Evolutionary conservation across 2,888 invertebrate genomes (phyloP).

Genomic region (Drosophila cracens): DNA sequence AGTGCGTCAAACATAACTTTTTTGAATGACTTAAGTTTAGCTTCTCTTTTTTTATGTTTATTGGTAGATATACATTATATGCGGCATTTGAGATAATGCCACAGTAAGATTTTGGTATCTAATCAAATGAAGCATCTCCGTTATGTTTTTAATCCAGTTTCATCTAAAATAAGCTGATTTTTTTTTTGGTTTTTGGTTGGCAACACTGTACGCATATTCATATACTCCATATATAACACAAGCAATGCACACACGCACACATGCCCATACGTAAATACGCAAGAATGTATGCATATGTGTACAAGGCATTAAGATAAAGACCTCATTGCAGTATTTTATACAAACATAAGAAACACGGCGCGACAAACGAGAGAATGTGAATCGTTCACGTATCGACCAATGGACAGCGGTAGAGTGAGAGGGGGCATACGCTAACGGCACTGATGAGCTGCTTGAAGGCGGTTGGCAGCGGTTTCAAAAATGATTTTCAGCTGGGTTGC

Average conservation of each 20-base stretch:
- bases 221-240: constrained; percentile 8
- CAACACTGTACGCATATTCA: constrained; percentile 32
- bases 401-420: constrained; percentile 4
- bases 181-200: neutral
- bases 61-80: neutral
- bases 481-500: constrained; percentile 59
- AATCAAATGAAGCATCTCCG: neutral
- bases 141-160: neutral
- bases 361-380: constrained; percentile 38
- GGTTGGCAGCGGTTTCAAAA: constrained; percentile 48
- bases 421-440: neutral
- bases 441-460: constrained; percentile 51
- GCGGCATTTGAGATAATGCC: neutral
- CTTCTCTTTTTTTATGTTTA: neutral
- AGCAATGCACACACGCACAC: neutral
- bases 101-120: constrained; percentile 3
- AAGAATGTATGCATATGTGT: constrained; percentile 1
- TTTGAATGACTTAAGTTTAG: neutral
- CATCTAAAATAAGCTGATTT: neutral
- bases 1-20: constrained; percentile 3
- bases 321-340: constrained; percentile 73
- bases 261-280: neutral
- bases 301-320: constrained; percentile 57
- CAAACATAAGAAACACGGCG: constrained; percentile 47
- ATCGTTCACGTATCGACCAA: constrained; percentile 47